Base-by-base conservation (phyloP, 2,113 vertebrate genomes). In the Progne subis region DNA sequence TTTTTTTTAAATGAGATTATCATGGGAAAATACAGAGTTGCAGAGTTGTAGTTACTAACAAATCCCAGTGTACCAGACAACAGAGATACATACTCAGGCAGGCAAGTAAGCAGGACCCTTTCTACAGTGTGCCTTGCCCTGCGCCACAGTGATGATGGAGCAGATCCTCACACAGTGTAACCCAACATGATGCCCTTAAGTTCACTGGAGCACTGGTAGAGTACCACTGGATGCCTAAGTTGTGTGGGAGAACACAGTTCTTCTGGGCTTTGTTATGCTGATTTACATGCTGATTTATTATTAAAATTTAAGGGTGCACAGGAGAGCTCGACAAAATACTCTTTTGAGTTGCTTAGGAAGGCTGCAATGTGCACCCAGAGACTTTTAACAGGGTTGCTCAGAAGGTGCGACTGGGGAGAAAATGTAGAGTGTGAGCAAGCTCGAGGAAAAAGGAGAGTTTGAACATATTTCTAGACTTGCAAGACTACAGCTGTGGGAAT, bases 401-500 rank as follows among this genome's bases (percentile, higher is more conserved):
- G 71, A 94, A 95, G 76, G 53, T 49, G 52, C 44, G 41, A 34
- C 49, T 49, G 56, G 76, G 85, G 80, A 95, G 61, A 87, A 97
- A 94, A 94, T 25, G 55, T n/a, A 71, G 68, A 76, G 86, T 37
- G 52, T 43, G 79, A 92, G 82, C 41, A 78, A 78, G 60, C 88
- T 78, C 71, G 60, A 92, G 68, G 61, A 64, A 93, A 67, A 52
- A 93, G 41, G 57, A 2, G 13, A 77, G 43, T 74, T 71, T 60
- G 74, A 88, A 64, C 37, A 8, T 55, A 82, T 86, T 96, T 88
- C 85, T 91, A 76, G 56, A 12, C 49, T 86, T 3, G 0, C 86
- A 94, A 65, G 87, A 64, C 65, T 87, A 77, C 82, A 92, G 74
- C 82, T 91, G 81, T 78, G 94, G 92, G 91, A 94, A 96, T 95